Conservation (phyloP, 2,888 invertebrate species). For the Trissoscelio sp. region DNA sequence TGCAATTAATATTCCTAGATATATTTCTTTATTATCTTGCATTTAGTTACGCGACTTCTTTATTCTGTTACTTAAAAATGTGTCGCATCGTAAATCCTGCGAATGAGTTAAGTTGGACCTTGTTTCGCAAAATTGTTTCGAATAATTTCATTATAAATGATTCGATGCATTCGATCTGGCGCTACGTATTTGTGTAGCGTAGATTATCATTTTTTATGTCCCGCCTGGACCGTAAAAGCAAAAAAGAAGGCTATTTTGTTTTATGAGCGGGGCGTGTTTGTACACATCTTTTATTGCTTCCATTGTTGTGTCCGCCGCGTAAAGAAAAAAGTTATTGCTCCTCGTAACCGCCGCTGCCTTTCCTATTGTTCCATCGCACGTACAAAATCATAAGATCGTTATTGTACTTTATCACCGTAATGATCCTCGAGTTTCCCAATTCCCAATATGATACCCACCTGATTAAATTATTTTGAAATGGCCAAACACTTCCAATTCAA, state of each 20-base stretch:
- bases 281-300: conserved; percentile 58
- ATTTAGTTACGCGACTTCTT: too few species aligned
- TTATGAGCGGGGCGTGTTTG: conserved; percentile 37
- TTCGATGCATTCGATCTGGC: background rate
- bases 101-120: background rate
- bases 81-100: conserved; percentile 6
- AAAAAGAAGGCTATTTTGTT: conserved; percentile 45
- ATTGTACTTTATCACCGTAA: conserved; percentile 55
- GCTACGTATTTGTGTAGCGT: conserved; percentile 10
- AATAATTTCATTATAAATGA: conserved; percentile 27
- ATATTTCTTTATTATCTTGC: conserved; percentile 14
- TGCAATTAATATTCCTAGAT: conserved; percentile 10
- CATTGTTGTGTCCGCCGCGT: conserved; percentile 46
- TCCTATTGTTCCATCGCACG: conserved; percentile 49
- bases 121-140: conserved; percentile 12
- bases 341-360: conserved; percentile 37
- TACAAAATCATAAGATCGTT: conserved; percentile 60
- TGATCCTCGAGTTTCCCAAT: conserved; percentile 45
- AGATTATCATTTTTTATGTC: conserved; percentile 47
- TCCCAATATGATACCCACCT: conserved; percentile 33
- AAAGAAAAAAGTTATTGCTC: conserved; percentile 53
- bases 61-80: conserved; percentile 6
- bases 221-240: conserved; percentile 16
- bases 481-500: conserved; percentile 17
- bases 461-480: conserved; percentile 50